phyloP scores from a whole-genome alignment of 2,888 invertebrate genomes.

The Leptopilina syphax region DNA sequence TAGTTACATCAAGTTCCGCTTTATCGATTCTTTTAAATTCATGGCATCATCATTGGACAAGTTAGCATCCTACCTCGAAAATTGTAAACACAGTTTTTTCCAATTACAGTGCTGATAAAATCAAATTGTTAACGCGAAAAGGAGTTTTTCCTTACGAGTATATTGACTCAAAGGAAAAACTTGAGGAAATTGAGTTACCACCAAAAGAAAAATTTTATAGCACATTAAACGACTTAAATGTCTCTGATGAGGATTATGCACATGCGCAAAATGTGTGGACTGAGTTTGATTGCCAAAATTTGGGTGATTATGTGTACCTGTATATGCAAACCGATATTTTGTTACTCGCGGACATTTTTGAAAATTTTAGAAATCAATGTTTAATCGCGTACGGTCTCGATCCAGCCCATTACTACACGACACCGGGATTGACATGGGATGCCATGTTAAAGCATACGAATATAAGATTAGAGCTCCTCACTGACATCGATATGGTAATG shows the following conservation, averaged over 20 bases:
- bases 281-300: slow-evolving; percentile 1
- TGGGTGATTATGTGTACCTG: slow-evolving; percentile 4
- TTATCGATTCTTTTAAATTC: no score
- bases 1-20: no score
- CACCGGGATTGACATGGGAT: slow-evolving; percentile 50
- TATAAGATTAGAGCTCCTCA: slow-evolving; percentile 40
- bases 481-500: slow-evolving; percentile 14
- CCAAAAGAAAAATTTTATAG: slow-evolving; percentile 6
- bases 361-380: slow-evolving; percentile 47
- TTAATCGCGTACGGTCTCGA: slow-evolving; percentile 47
- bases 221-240: background rate
- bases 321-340: background rate
- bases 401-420: slow-evolving; percentile 46
- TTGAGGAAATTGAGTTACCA: background rate
- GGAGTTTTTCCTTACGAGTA: no score
- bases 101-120: no score
- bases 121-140: no score
- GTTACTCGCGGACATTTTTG: slow-evolving; percentile 44
- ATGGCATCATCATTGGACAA: background rate
- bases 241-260: background rate
- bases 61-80: background rate
- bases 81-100: background rate
- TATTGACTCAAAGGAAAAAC: no score
- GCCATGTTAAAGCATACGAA: slow-evolving; percentile 51
- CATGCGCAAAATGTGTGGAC: background rate